These are phyloP conservation scores for Cyphomyrmex costatus DNA, from an alignment of 1,140 invertebrate species.

Conservation along the genomic window DNA sequence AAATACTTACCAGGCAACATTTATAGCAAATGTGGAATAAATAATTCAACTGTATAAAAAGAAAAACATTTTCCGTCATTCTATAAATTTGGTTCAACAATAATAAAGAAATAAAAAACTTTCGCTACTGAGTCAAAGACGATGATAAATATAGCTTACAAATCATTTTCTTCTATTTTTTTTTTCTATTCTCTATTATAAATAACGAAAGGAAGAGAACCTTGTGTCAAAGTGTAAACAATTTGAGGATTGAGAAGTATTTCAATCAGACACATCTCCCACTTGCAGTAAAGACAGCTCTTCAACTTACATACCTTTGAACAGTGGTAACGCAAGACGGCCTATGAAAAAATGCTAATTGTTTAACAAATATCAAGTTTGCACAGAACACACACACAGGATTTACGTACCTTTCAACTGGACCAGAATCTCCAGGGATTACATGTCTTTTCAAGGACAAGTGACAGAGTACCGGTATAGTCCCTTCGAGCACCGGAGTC, in stretches of 20 bases:
- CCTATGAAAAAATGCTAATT: background rate
- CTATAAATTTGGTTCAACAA: background rate
- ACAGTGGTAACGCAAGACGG: background rate
- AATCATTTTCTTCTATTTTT: background rate
- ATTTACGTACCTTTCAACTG: background rate
- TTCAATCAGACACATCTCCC: background rate
- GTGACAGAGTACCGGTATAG: background rate
- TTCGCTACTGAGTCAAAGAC: too few relatives aligned
- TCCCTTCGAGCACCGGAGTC: background rate
- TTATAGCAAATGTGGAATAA: background rate
- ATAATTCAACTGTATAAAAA: background rate
- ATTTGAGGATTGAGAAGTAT: background rate
- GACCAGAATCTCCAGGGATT: background rate
- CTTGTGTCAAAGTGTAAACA: background rate
- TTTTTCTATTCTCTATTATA: background rate
- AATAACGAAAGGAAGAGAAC: background rate
- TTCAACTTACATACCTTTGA: background rate
- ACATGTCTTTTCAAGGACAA: background rate
- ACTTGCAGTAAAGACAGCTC: background rate
- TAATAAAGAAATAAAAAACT: background rate
- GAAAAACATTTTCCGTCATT: background rate
- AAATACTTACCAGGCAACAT: background rate
- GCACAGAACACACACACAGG: background rate
- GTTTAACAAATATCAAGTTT: conserved; percentile 37
- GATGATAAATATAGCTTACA: background rate